phyloP scores from a whole-genome alignment of 2,113 vertebrate species.

The Danio rerio region GRCz12tu NC_133192.1:26538501-26539000 shows the following conservation, averaged over 20 bases:
- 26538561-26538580: slow-evolving; percentile 41
- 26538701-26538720: background rate
- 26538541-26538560: slow-evolving; percentile 79
- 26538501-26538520: slow-evolving; percentile 79
- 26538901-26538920: slow-evolving; percentile 73
- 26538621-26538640: slow-evolving; percentile 25
- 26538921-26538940: slow-evolving; percentile 85
- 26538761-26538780: slow-evolving; percentile 1
- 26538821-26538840: slow-evolving; percentile 76
- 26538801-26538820: slow-evolving; percentile 52
- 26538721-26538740: background rate
- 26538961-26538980: slow-evolving; percentile 77
- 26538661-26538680: slow-evolving; percentile 50
- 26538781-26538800: background rate
- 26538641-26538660: slow-evolving; percentile 40
- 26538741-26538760: slow-evolving; percentile 10
- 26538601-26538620: slow-evolving; percentile 29
- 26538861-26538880: slow-evolving; percentile 76
- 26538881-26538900: slow-evolving; percentile 73
- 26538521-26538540: slow-evolving; percentile 65
- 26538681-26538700: slow-evolving; percentile 32
- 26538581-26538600: slow-evolving; percentile 48
- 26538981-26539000: slow-evolving; percentile 74
- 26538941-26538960: slow-evolving; percentile 79
- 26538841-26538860: slow-evolving; percentile 70